Evolutionary conservation across 2,797 vertebrate species (phyloP), one percentile per base, ranked within the genome.

Genomic region (Falco naumanni): DNA sequence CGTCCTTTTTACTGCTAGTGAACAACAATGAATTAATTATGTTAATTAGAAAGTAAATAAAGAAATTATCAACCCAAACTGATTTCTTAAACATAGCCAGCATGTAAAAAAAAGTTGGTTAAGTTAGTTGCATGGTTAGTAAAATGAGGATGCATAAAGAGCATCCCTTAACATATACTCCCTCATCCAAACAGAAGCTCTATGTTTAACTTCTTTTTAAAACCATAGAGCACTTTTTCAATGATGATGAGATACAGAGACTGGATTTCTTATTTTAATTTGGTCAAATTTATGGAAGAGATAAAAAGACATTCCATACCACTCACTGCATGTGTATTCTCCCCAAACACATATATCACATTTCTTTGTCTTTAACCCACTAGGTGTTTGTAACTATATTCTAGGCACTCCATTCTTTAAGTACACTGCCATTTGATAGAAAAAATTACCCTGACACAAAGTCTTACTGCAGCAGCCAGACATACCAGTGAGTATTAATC

Each of bases 401-500:
- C 53, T 89, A 9, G 69, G 10, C n/a, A 34, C 54, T 96, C 59
- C 2, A 0, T 47, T 94, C 51, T 87, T 95, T 54, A 2, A 80
- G 33, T 45, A 41, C 51, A 48, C 13, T 93, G 24, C 20, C 43
- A 24, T 61, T 90, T 84, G n/a, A 76, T 76, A 68, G 74, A 95
- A 95, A 95, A 92, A 69, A 59, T 56, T 76, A 16, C 20, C 14
- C 48, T 76, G 33, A 53, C 70, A 82, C 10, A 22, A 43, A 81
- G 28, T 56, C 57, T 45, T 91, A 60, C 54, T 91, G 56, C 53
- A 70, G 77, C 74, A 93, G 68, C 56, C 75, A 92, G 77, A 85
- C 87, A 81, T 56, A 69, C 29, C 53, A 86, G 53, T 56, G 59
- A 91, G 65, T 41, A 86, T 6, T 96, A 82, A 95, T 95, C 70